These are phyloP conservation scores for Ecliptopera silaceata DNA, from an alignment of 2,888 invertebrate species.

Conservation along the genomic window DNA sequence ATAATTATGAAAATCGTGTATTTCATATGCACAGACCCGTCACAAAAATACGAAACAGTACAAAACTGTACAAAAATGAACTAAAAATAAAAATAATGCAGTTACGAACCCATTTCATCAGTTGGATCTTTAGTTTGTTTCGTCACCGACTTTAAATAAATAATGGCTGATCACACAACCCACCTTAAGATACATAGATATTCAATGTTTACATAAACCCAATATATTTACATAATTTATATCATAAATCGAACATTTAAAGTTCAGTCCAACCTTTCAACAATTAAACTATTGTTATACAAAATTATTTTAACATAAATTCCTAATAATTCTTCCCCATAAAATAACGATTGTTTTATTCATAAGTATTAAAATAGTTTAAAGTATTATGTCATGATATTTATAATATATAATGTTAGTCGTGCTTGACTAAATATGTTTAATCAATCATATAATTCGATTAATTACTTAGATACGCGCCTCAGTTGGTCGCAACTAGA, in stretches of 20 bases:
- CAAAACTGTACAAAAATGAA: too few relatives aligned
- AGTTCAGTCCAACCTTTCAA: conserved; percentile 47
- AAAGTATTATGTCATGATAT: conserved; percentile 80
- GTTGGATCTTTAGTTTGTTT: too few relatives aligned
- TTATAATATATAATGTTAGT: conserved; percentile 76
- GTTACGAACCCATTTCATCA: too few relatives aligned
- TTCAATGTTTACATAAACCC: conserved; percentile 33
- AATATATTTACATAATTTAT: conserved; percentile 32
- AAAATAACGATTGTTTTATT: conserved; percentile 58
- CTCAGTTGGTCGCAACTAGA: conserved; percentile 62
- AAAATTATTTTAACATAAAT: conserved; percentile 62
- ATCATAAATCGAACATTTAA: conserved; percentile 34
- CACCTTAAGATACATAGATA: background rate
- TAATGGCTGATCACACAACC: background rate
- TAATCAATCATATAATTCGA: conserved; percentile 81
- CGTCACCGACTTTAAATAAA: too few relatives aligned
- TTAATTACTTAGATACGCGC: conserved; percentile 80
- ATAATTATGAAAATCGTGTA: too few relatives aligned
- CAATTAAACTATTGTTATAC: conserved; percentile 67
- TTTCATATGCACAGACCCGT: too few relatives aligned
- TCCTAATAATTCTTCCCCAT: conserved; percentile 64
- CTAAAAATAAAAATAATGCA: too few relatives aligned
- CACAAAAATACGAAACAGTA: too few relatives aligned
- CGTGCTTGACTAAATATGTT: conserved; percentile 78
- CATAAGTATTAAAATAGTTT: conserved; percentile 76